Evolutionary conservation across 1,140 invertebrate genomes (phyloP).

Genomic region (Pogonognathellus flavescens): DNA sequence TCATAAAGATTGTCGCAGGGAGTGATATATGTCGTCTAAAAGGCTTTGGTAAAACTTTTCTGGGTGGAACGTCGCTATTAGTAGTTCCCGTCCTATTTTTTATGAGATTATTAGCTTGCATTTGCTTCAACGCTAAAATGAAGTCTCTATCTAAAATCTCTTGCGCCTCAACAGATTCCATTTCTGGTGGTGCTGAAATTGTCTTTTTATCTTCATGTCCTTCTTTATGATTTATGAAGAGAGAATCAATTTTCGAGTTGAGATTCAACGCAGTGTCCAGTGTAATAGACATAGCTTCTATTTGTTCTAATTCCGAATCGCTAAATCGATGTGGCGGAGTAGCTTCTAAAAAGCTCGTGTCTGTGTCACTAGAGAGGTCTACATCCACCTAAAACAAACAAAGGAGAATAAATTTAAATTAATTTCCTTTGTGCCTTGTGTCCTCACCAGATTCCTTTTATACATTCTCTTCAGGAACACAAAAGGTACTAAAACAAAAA

Average conservation of each 20-base stretch:
- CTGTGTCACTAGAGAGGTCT: constrained; percentile 63
- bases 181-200: constrained; percentile 7
- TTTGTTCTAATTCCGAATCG: constrained; percentile 61
- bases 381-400: constrained; percentile 53
- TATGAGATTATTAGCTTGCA: constrained; percentile 23
- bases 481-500: neutral
- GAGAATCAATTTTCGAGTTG: neutral
- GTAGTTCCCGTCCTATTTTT: constrained; percentile 3
- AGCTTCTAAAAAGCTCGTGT: constrained; percentile 60
- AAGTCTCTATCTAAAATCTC: constrained; percentile 19
- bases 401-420: neutral
- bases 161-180: constrained; percentile 11
- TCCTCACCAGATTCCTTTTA: no score
- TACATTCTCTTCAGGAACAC: neutral
- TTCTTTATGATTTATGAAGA: constrained; percentile 5
- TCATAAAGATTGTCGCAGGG: constrained; percentile 60
- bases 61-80: neutral
- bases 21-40: constrained; percentile 61
- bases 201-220: neutral
- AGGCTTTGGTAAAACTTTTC: constrained; percentile 44
- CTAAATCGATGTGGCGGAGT: constrained; percentile 63
- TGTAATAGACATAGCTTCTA: constrained; percentile 61
- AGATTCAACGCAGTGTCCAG: constrained; percentile 58
- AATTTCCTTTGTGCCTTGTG: neutral
- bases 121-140: constrained; percentile 24